Evolutionary conservation across 2,113 vertebrate species (phyloP), one percentile per base, ranked within the genome.

Genomic region (Oenanthe oenanthe): DNA sequence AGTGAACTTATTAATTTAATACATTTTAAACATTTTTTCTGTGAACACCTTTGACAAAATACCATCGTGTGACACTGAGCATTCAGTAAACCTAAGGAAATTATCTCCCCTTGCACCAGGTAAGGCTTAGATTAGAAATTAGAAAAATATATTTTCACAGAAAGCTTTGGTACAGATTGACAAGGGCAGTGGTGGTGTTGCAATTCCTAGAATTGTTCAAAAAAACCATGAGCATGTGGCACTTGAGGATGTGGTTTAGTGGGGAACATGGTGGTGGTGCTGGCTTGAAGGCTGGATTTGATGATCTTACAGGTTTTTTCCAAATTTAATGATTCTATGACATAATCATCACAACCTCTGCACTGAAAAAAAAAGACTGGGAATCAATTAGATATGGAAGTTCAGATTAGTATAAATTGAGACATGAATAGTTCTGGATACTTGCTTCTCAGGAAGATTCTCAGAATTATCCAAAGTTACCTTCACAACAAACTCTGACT

Each of bases 181-280:
- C 28, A 29, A 53, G 24, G 11, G 32, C 45, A 45, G 22, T 45
- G 43, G 3, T 45, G 5, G 24, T 29, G 53, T 17, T 24, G 58
- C 38, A 38, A 4, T 25, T 45, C 19, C 45, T 45, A n/a, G 13
- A 67, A 53, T 1, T 45, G 16, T 45, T 60, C 1, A 45, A 25
- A 38, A 36, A 36, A 42, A 36, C 1, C 1, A 2, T 40, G 25
- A 10, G 45, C 10, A 53, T 21, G 1, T 38, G 32, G 19, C 13
- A n/a, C 32, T 53, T 2, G 1, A 43, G 32, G 28, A 29, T 0
- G 1, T 38, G 51, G 3, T 38, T 74, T 38, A 51, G 8, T 51
- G 51, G 21, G 43, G 50, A 57, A 28, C 12, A 5, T 24, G 36
- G 22, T 45, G 22, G 6, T 45, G 45, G 7, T n/a, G 32, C 45